Percentiles rank a stretch among this genome's conserved stretches.
These are phyloP conservation scores for Periphyllus acericola DNA, from an alignment of 2,888 invertebrate genomes.

Conservation along the genomic window DNA sequence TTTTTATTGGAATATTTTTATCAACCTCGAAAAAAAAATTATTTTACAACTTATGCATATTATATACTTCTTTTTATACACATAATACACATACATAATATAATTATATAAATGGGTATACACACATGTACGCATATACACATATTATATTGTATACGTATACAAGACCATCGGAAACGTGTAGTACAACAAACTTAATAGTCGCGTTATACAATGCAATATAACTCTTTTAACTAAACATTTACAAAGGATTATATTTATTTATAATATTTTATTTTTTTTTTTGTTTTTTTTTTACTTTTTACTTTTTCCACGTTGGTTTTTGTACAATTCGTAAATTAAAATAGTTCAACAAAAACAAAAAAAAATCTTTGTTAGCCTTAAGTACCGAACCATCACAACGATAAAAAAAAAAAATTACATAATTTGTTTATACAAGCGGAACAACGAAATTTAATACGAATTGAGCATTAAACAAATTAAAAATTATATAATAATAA, in stretches of 20 bases:
- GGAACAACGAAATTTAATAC: conserved; percentile 60
- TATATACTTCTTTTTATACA: conserved; percentile 34
- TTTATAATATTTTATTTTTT: not conserved
- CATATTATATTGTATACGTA: not conserved
- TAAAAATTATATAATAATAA: conserved; percentile 60
- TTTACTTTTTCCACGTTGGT: conserved; percentile 9
- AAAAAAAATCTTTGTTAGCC: conserved; percentile 55
- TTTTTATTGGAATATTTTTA: conserved; percentile 62
- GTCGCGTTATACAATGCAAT: conserved; percentile 52
- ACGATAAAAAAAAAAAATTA: conserved; percentile 56
- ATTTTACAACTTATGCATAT: conserved; percentile 53
- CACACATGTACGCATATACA: no score
- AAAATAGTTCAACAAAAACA: conserved; percentile 60
- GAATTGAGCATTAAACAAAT: conserved; percentile 61
- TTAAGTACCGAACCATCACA: conserved; percentile 60
- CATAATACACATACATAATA: conserved; percentile 23
- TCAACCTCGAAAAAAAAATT: conserved; percentile 59
- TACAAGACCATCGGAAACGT: conserved; percentile 53
- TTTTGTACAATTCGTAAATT: conserved; percentile 54
- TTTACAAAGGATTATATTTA: conserved; percentile 39
- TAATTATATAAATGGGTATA: not conserved
- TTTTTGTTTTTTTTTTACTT: conserved; percentile 1
- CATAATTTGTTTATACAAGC: conserved; percentile 60
- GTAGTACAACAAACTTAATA: conserved; percentile 57
- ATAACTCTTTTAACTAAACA: conserved; percentile 52